phyloP scores from a whole-genome alignment of 2,113 vertebrate species.

The Tauraco erythrolophus region DNA sequence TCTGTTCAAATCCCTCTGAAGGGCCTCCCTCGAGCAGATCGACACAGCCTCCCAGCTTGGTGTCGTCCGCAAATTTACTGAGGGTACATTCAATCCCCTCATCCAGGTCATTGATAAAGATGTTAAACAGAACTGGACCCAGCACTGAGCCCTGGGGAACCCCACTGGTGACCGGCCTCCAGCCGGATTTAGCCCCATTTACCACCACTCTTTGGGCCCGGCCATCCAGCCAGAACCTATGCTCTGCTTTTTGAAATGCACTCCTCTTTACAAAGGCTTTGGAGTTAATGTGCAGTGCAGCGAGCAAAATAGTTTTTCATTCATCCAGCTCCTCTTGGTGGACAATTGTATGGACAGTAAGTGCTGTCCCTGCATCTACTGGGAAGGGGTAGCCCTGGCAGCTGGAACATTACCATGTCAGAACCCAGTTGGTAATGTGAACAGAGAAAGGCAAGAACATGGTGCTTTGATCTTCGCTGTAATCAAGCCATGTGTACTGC shows the following conservation, averaged over 20 bases:
- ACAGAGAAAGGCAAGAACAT: background rate
- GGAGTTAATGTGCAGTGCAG: background rate
- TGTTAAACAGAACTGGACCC: no score
- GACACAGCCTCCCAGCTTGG: no score
- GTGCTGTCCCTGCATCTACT: background rate
- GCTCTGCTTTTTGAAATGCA: background rate
- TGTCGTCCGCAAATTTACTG: no score
- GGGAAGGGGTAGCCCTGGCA: background rate
- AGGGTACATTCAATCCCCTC: no score
- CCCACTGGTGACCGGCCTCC: no score
- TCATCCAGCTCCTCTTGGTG: background rate
- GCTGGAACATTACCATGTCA: background rate
- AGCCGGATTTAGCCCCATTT: no score
- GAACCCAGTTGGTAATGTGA: background rate
- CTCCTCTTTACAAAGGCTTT: background rate
- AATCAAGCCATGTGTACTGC: background rate
- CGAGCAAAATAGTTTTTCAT: background rate
- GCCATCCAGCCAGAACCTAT: background rate
- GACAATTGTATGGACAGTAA: background rate
- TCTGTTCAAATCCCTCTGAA: no score
- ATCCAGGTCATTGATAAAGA: no score
- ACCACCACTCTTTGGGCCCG: no score
- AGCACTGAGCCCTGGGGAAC: no score
- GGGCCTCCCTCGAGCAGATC: no score
- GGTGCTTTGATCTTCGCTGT: constrained; percentile 9